Conservation (phyloP, 2,888 invertebrate genomes). For the Xylota sylvarum region DNA sequence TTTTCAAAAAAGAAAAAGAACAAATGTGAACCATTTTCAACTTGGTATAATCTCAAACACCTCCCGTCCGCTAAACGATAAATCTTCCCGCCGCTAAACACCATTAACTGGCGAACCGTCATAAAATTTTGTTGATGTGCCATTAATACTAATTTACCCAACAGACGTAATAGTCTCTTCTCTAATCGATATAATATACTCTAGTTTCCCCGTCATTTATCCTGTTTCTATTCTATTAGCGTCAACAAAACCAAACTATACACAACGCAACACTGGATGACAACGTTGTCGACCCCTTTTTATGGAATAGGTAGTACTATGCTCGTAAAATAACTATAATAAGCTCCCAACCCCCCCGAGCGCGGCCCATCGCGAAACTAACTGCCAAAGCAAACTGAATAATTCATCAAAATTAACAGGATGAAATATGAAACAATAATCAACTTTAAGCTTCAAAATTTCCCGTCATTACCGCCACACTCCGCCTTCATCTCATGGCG, state of each 20-base stretch:
- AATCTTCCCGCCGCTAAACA: not conserved
- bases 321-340: conserved; percentile 25
- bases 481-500: not conserved
- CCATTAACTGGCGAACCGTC: not conserved
- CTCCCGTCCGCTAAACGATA: not conserved
- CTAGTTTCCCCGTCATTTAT: conserved; percentile 17
- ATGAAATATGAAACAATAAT: conserved; percentile 68
- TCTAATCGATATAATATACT: conserved; percentile 29
- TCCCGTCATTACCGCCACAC: conserved; percentile 23
- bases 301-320: not conserved
- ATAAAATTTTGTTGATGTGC: conserved; percentile 19
- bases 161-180: not conserved
- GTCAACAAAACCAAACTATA: conserved; percentile 4
- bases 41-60: not conserved
- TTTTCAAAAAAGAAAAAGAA: not conserved
- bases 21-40: not conserved
- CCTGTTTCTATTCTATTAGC: conserved; percentile 18
- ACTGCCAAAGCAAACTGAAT: conserved; percentile 56
- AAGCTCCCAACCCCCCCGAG: not conserved
- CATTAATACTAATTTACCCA: conserved; percentile 20
- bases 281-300: not conserved
- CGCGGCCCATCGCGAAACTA: not conserved
- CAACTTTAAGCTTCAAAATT: conserved; percentile 52
- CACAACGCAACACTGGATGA: not conserved
- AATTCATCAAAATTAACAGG: conserved; percentile 67